phyloP scores from a whole-genome alignment of 2,888 invertebrate species.

The Pheosia gnoma region DNA sequence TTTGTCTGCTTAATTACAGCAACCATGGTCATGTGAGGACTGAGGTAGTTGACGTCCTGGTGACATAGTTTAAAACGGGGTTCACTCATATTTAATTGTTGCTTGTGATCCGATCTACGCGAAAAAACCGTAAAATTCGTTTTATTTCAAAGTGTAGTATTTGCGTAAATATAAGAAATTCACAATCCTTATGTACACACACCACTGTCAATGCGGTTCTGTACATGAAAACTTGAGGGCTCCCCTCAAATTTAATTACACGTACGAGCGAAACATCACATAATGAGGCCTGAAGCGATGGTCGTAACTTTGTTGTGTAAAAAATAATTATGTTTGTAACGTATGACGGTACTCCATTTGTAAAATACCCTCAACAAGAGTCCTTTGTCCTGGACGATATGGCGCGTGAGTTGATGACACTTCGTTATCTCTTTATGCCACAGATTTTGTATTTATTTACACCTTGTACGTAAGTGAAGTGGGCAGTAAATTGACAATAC shows the following conservation, averaged over 20 bases:
- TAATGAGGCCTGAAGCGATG: conserved; percentile 7
- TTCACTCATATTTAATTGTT: no score
- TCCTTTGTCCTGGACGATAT: neutral
- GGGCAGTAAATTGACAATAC: no score
- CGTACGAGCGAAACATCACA: conserved; percentile 6
- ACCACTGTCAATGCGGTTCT: neutral
- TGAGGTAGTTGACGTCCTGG: no score
- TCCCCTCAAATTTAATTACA: conserved; percentile 33
- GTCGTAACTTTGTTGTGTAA: neutral
- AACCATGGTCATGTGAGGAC: no score
- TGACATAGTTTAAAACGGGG: no score
- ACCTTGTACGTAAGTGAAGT: no score
- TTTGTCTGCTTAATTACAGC: no score
- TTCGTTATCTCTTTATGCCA: neutral
- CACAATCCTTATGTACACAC: neutral
- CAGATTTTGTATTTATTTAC: no score
- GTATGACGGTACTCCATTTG: neutral
- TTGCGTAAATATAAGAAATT: neutral
- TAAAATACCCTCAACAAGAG: neutral
- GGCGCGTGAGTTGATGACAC: neutral
- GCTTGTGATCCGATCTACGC: no score
- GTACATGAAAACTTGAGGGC: conserved; percentile 16
- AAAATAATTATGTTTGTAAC: neutral
- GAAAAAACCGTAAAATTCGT: no score
- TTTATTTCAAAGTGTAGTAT: no score